Evolutionary conservation across 2,888 invertebrate genomes (phyloP).

Genomic region (Pseudoips prasinana): DNA sequence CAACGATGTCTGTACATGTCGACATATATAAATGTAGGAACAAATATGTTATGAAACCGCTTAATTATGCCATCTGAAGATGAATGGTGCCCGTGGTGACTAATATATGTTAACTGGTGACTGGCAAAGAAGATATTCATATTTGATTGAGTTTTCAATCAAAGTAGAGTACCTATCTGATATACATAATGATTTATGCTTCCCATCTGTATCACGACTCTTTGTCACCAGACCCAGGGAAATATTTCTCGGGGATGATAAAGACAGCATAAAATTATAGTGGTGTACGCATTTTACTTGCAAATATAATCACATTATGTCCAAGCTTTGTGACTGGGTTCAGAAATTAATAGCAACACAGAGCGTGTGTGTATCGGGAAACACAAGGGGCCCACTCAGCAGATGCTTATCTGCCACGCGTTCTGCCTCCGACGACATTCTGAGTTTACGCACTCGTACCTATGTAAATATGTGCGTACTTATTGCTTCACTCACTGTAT

Average conservation of each 20-base stretch:
- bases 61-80: too few relatives aligned
- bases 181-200: slow-evolving; percentile 17
- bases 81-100: too few relatives aligned
- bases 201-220: slow-evolving; percentile 35
- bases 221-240: slow-evolving; percentile 41
- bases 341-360: slow-evolving; percentile 77
- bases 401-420: slow-evolving; percentile 77
- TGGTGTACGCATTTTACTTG: slow-evolving; percentile 68
- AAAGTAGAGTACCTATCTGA: slow-evolving; percentile 4
- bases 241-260: slow-evolving; percentile 48
- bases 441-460: slow-evolving; percentile 41
- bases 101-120: too few relatives aligned
- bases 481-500: slow-evolving; percentile 35
- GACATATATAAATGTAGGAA: slow-evolving; percentile 5
- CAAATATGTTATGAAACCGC: slow-evolving; percentile 9
- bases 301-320: slow-evolving; percentile 78
- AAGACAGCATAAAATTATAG: slow-evolving; percentile 54
- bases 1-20: slow-evolving; percentile 17
- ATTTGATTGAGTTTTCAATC: too few relatives aligned
- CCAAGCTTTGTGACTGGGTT: slow-evolving; percentile 71
- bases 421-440: slow-evolving; percentile 45
- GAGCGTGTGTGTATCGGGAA: slow-evolving; percentile 67
- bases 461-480: slow-evolving; percentile 38
- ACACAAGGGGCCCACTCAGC: slow-evolving; percentile 77
- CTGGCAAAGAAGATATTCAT: too few relatives aligned